Evolutionary conservation across 2,888 invertebrate genomes (phyloP).

Genomic region (Dioctria linearis): DNA sequence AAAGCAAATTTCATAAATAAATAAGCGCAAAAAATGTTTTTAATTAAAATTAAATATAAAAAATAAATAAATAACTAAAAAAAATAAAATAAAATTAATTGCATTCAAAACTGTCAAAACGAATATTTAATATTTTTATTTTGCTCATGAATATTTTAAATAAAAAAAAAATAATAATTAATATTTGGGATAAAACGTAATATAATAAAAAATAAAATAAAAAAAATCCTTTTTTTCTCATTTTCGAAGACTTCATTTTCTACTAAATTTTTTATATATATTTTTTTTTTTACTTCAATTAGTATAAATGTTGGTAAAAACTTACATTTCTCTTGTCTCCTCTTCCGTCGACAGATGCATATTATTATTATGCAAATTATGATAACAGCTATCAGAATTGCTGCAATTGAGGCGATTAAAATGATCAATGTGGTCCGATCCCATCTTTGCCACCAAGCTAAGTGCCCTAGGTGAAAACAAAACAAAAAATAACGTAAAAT

Average conservation of each 20-base stretch:
- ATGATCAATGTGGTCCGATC: slow-evolving; percentile 86
- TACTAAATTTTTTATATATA: slow-evolving; percentile 11
- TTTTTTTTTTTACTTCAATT: background rate
- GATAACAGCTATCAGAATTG: slow-evolving; percentile 80
- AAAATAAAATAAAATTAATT: slow-evolving; percentile 35
- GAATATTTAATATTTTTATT: slow-evolving; percentile 14
- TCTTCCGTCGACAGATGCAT: slow-evolving; percentile 84
- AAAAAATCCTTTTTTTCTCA: background rate
- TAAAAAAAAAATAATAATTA: background rate
- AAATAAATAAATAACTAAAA: slow-evolving; percentile 26
- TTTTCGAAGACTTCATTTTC: background rate
- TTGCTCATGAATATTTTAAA: slow-evolving; percentile 22
- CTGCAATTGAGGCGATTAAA: slow-evolving; percentile 79
- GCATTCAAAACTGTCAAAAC: slow-evolving; percentile 18
- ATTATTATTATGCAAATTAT: slow-evolving; percentile 88
- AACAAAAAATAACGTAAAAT: background rate
- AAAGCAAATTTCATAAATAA: slow-evolving; percentile 28
- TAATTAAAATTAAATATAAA: slow-evolving; percentile 26
- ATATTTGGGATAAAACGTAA: slow-evolving; percentile 12
- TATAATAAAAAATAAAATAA: slow-evolving; percentile 46
- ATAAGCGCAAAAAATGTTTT: background rate
- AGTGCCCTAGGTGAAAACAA: slow-evolving; percentile 76
- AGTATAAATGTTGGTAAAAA: slow-evolving; percentile 57
- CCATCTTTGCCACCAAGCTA: slow-evolving; percentile 85
- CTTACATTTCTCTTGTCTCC: slow-evolving; percentile 75